These are phyloP conservation scores for Tangara arthus DNA, from an alignment of 2,797 vertebrate genomes.

Conservation along the genomic window DNA sequence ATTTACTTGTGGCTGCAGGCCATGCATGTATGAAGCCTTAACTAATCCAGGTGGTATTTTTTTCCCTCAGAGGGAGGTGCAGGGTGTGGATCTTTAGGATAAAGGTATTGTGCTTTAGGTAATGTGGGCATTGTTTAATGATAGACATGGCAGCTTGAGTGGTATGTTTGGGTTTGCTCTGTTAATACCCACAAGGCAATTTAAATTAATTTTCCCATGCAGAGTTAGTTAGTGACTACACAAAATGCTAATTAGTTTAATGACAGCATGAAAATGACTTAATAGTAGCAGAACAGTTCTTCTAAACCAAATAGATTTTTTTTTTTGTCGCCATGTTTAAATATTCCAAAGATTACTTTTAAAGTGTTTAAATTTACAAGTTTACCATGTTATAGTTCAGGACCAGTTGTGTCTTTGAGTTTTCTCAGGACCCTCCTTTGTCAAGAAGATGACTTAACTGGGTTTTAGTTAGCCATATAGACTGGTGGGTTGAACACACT, in stretches of 20 bases:
- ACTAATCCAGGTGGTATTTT: conserved; percentile 63
- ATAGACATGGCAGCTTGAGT: not conserved
- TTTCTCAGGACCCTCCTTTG: not conserved
- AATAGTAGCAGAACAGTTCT: not conserved
- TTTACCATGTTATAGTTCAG: not conserved
- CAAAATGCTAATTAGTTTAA: not conserved
- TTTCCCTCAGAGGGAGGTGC: conserved; percentile 7
- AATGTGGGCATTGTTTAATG: conserved; percentile 21
- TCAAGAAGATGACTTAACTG: not conserved
- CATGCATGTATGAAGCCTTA: conserved; percentile 28
- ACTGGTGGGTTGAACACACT: not conserved
- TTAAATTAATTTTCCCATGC: not conserved
- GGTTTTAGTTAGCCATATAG: not conserved
- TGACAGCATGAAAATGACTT: not conserved
- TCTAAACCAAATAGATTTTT: not conserved
- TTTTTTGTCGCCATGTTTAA: not conserved
- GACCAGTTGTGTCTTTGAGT: not conserved
- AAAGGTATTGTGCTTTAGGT: conserved; percentile 34
- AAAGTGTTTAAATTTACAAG: not conserved
- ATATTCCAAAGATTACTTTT: not conserved
- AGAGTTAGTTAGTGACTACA: not conserved
- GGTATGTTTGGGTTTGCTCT: not conserved
- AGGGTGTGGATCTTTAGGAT: conserved; percentile 40
- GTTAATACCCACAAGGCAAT: not conserved
- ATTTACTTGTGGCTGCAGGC: conserved; percentile 68